A percentile compares a stretch with the other conserved stretches of the same genome.
These are phyloP conservation scores for Vannuccia rotundouncinata DNA, from an alignment of 2,888 invertebrate species.

Conservation along the genomic window DNA sequence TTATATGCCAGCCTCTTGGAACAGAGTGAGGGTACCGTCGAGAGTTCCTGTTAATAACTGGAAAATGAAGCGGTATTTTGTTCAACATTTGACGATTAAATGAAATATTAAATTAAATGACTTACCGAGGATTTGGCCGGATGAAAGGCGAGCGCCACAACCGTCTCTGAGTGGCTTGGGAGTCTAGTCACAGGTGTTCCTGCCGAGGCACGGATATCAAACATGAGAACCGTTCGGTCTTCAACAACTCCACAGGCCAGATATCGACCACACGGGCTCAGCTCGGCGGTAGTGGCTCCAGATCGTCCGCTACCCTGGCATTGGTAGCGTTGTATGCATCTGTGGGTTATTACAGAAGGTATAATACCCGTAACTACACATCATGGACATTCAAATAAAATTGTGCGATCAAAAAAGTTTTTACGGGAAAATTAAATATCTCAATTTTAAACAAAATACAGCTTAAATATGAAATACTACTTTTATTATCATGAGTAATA, in stretches of 20 bases:
- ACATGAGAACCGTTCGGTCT: not conserved
- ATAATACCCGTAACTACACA: no score
- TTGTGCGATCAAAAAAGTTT: no score
- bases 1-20: not conserved
- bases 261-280: constrained; percentile 15
- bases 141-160: not conserved
- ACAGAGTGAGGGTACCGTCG: not conserved
- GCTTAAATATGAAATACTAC: no score
- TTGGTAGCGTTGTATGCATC: not conserved
- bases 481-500: no score
- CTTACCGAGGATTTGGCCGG: not conserved
- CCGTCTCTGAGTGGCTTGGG: not conserved
- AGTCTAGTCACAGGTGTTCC: not conserved
- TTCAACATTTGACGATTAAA: no score
- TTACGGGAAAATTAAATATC: no score
- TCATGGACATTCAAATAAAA: no score
- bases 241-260: not conserved
- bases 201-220: not conserved
- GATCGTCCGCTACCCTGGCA: not conserved
- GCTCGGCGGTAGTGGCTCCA: not conserved
- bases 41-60: constrained; percentile 2
- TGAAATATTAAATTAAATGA: no score
- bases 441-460: no score
- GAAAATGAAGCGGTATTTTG: not conserved
- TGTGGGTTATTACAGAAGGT: no score